Percentiles rank a stretch among this genome's conserved stretches.
phyloP scores from a whole-genome alignment of 2,113 vertebrate genomes.

The Copsychus sechellarum region DNA sequence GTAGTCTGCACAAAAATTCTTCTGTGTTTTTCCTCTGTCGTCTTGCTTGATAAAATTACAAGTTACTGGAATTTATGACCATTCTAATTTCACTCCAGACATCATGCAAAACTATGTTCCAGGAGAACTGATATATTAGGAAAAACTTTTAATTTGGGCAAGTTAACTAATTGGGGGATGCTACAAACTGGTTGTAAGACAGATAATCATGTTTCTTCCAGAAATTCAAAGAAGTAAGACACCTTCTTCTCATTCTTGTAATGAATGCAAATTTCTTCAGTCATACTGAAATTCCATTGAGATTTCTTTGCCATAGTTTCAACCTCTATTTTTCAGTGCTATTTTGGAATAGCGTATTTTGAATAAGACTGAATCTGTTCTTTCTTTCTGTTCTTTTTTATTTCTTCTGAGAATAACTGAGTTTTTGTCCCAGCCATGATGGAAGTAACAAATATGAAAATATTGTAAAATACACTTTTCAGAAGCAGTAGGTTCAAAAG shows the following conservation, averaged over 20 bases:
- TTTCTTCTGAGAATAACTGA: neutral
- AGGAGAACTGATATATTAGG: neutral
- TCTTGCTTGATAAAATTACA: neutral
- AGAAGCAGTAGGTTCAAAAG: neutral
- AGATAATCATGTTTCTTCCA: neutral
- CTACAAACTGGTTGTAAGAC: neutral
- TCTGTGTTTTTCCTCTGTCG: neutral
- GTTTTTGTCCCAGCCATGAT: neutral
- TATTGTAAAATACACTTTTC: neutral
- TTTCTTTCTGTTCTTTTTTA: neutral
- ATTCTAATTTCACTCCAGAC: neutral
- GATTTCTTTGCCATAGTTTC: neutral
- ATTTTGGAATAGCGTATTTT: neutral
- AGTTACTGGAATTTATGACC: neutral
- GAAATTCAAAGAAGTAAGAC: neutral
- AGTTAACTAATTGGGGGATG: neutral
- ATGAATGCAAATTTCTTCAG: neutral
- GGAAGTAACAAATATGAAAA: neutral
- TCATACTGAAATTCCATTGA: neutral
- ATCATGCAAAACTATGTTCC: neutral
- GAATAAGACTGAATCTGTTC: neutral
- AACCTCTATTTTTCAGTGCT: neutral
- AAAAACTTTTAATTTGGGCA: neutral
- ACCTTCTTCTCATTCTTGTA: neutral
- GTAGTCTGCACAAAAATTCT: neutral